A percentile compares a stretch with the other conserved stretches of the same genome.
Conservation (phyloP, 2,797 vertebrate genomes). For the Amphiprion clarkii region DNA sequence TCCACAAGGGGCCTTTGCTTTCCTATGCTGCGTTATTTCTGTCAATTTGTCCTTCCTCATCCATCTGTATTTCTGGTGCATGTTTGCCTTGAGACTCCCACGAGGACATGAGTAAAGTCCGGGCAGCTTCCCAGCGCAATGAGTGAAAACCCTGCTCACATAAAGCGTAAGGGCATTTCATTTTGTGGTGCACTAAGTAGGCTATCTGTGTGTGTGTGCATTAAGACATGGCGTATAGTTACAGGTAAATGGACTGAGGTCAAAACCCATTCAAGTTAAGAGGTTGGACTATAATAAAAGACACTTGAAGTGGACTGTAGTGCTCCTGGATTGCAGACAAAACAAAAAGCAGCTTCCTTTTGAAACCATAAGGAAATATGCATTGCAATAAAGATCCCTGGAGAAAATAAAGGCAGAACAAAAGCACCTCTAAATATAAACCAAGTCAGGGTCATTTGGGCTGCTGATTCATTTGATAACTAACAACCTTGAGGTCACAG, state of each 20-base stretch:
- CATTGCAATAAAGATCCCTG: not conserved
- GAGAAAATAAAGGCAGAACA: constrained; percentile 6
- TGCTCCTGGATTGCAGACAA: not conserved
- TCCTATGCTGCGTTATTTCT: too few relatives aligned
- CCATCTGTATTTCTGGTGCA: not conserved
- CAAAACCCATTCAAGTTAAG: constrained; percentile 7
- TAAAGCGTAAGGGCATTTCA: constrained; percentile 15
- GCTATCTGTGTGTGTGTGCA: not conserved
- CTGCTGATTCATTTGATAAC: constrained; percentile 14
- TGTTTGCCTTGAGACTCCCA: constrained; percentile 4
- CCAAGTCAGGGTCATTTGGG: not conserved
- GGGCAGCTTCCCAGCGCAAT: not conserved
- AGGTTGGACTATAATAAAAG: constrained; percentile 1
- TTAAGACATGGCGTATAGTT: not conserved
- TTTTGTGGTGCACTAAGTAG: constrained; percentile 13
- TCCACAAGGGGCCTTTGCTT: too few relatives aligned
- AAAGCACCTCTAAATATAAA: constrained; percentile 13
- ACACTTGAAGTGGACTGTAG: not conserved
- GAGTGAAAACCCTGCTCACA: not conserved
- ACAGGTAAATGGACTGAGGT: constrained; percentile 20
- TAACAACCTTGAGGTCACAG: constrained; percentile 38
- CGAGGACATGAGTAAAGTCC: not conserved
- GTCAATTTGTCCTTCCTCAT: not conserved
- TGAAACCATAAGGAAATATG: constrained; percentile 1
- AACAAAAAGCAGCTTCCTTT: not conserved